Percentiles rank a stretch among this genome's conserved stretches.
phyloP scores from a whole-genome alignment of 2,797 vertebrate species.

The Anableps anableps region DNA sequence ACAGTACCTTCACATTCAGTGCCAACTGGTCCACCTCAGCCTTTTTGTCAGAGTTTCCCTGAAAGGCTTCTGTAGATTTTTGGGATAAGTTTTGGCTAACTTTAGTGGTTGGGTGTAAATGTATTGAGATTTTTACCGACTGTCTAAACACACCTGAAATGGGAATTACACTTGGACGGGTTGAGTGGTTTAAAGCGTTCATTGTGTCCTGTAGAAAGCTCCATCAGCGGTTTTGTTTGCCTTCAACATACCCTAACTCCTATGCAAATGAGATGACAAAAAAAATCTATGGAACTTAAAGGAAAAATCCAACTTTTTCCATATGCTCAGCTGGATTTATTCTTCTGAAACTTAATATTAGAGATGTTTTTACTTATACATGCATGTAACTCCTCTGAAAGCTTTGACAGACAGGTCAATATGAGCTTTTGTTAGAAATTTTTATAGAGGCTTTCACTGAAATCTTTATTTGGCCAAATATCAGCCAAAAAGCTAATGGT shows the following conservation, averaged over 20 bases:
- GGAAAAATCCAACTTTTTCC: slow-evolving; percentile 56
- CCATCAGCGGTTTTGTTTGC: slow-evolving; percentile 59
- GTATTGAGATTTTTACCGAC: slow-evolving; percentile 50
- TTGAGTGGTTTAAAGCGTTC: slow-evolving; percentile 43
- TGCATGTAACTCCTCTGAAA: background rate
- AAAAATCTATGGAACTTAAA: slow-evolving; percentile 40
- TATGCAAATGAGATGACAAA: slow-evolving; percentile 79
- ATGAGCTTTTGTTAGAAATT: background rate
- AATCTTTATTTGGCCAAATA: background rate
- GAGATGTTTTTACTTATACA: slow-evolving; percentile 1
- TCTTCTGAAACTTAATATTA: slow-evolving; percentile 1
- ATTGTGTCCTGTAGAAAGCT: slow-evolving; percentile 38
- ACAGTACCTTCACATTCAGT: background rate
- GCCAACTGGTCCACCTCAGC: slow-evolving; percentile 28
- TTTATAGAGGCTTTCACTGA: background rate
- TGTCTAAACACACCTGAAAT: background rate
- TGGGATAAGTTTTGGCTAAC: slow-evolving; percentile 64
- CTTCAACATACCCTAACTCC: slow-evolving; percentile 75
- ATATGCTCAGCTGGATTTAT: slow-evolving; percentile 54
- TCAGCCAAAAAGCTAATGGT: background rate
- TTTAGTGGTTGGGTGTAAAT: slow-evolving; percentile 70
- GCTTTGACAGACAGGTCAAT: background rate
- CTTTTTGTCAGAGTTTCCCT: slow-evolving; percentile 80
- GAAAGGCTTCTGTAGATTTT: slow-evolving; percentile 49
- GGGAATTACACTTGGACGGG: slow-evolving; percentile 22